Conservation (phyloP, 2,888 invertebrate species). For the Pseudanteris insignis region DNA sequence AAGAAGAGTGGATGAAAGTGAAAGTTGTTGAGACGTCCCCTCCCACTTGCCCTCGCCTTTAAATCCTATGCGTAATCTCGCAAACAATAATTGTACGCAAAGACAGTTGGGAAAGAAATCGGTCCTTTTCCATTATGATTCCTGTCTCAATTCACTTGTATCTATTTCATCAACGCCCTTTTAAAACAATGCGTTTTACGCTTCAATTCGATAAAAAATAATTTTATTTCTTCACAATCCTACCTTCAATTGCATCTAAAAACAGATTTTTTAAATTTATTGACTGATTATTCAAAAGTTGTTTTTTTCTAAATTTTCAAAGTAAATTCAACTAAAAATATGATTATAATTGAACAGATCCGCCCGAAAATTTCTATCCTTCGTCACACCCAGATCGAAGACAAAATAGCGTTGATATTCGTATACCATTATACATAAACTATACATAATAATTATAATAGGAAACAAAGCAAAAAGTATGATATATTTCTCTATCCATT, state of each 20-base stretch:
- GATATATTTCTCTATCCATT: slow-evolving; percentile 67
- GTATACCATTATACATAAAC: slow-evolving; percentile 65
- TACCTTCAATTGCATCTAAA: slow-evolving; percentile 21
- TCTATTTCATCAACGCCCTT: slow-evolving; percentile 33
- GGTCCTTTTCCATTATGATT: slow-evolving; percentile 12
- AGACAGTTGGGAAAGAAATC: slow-evolving; percentile 21
- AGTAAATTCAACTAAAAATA: slow-evolving; percentile 1
- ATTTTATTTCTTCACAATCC: slow-evolving; percentile 6
- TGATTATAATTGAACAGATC: slow-evolving; percentile 37
- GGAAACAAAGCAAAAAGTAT: slow-evolving; percentile 66
- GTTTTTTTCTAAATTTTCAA: too few relatives aligned
- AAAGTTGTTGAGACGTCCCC: slow-evolving; percentile 57
- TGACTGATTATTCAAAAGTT: too few relatives aligned
- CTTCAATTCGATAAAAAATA: slow-evolving; percentile 1
- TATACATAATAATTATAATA: slow-evolving; percentile 67
- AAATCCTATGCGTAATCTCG: slow-evolving; percentile 42
- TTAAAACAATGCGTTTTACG: not conserved
- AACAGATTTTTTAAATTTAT: slow-evolving; percentile 17
- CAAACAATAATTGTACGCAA: slow-evolving; percentile 25
- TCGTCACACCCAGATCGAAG: slow-evolving; percentile 50
- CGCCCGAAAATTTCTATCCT: slow-evolving; percentile 47
- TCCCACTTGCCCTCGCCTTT: slow-evolving; percentile 42
- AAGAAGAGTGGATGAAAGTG: slow-evolving; percentile 43
- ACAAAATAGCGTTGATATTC: slow-evolving; percentile 65
- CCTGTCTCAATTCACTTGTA: slow-evolving; percentile 21